A percentile compares a stretch with the other conserved stretches of the same genome.
phyloP scores from a whole-genome alignment of 2,113 vertebrate species.

The Morone chrysops region DNA sequence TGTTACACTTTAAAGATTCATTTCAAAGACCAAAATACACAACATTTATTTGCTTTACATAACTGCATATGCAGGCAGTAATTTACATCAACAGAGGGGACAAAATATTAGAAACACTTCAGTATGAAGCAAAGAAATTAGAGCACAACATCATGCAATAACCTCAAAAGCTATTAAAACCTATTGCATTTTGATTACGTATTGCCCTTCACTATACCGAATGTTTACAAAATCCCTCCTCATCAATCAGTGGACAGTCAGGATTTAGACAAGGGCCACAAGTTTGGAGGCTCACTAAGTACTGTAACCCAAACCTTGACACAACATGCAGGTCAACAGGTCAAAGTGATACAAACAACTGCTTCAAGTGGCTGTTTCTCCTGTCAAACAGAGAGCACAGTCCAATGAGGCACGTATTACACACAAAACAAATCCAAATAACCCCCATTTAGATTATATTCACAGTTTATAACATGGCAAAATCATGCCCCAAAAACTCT shows the following conservation, averaged over 20 bases:
- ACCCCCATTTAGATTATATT: background rate
- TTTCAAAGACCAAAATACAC: background rate
- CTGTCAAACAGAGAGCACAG: background rate
- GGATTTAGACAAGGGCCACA: background rate
- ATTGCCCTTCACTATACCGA: background rate
- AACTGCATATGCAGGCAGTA: background rate
- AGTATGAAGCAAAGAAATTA: too few relatives aligned
- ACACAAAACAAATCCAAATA: background rate
- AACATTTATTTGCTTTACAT: too few relatives aligned
- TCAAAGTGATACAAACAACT: slow-evolving; percentile 58
- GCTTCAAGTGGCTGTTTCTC: slow-evolving; percentile 1
- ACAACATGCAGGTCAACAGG: slow-evolving; percentile 64
- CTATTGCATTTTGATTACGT: background rate
- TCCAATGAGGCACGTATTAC: background rate
- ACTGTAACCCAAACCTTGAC: slow-evolving; percentile 41
- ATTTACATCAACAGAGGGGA: background rate
- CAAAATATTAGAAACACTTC: background rate
- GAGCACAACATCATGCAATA: too few relatives aligned
- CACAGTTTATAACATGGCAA: background rate
- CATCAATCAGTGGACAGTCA: background rate
- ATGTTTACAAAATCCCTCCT: background rate
- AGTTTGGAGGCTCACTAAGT: slow-evolving; percentile 26
- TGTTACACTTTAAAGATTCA: background rate
- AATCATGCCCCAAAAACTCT: background rate
- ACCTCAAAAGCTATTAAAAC: background rate